Base-by-base conservation (phyloP, 2,797 vertebrate genomes). In the Argyrosomus regius region DNA sequence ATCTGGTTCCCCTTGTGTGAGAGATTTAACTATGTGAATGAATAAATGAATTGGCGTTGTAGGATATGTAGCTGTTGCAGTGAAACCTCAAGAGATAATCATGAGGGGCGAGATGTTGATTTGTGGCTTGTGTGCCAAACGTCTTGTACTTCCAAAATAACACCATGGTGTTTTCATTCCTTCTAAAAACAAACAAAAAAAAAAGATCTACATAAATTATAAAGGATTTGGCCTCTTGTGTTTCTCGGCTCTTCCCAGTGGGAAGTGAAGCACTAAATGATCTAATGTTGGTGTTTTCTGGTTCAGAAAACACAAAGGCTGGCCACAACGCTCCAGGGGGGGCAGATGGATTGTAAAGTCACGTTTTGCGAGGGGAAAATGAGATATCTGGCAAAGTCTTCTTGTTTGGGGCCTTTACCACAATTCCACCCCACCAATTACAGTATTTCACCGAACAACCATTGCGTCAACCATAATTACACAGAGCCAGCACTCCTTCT, bases 401-500 rank as follows among this genome's bases (percentile, higher is more conserved):
- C 77, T 84, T 86, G 85, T 89, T 92, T 88, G 54, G 71, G 77
- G 80, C 78, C 54, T 74, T 82, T 0, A 65, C 93, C 91, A 78
- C 91, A 90, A 80, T 84, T 87, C 90, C 92, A 84, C 78, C 88
- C 94, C 81, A 84, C 81, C 91, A 95, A 92, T 95, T 93, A 93
- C 90, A 94, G 91, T 87, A 94, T 93, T 93, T 94, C 92, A 92
- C 91, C 83, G 20, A 94, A 93, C 95, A 94, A 94, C 92, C 94
- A 93, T 95, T 92, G 94, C 95, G 90, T 90, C 95, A 92, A 95
- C 95, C 95, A 92, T 92, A 92, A 94, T 94, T 90, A 91, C 89
- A 87, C 56, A 31, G 80, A 60, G 73, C 69, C 77, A 66, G 67
- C 62, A 53, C 62, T 85, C 63, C 54, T 79, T 81, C 84, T 91